These are phyloP conservation scores for Pogonognathellus flavescens DNA, from an alignment of 1,140 invertebrate species.

Conservation along the genomic window DNA sequence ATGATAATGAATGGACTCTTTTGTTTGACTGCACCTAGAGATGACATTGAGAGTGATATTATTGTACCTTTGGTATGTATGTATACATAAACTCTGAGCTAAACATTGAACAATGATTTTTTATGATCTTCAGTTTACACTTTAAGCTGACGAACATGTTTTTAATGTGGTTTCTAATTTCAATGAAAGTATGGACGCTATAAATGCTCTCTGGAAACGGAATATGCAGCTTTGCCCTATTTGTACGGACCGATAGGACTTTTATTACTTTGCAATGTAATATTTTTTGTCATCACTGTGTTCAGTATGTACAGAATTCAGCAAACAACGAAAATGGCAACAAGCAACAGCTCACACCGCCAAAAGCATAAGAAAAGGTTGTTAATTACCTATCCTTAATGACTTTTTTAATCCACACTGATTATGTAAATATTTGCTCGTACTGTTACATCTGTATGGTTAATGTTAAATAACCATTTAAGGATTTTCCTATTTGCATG, in stretches of 20 bases:
- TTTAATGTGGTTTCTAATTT: slow-evolving; percentile 1
- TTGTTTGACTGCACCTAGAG: slow-evolving; percentile 12
- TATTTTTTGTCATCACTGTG: slow-evolving; percentile 69
- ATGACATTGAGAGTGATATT: slow-evolving; percentile 53
- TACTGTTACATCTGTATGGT: too few species aligned
- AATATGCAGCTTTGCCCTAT: slow-evolving; percentile 62
- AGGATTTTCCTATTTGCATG: too few species aligned
- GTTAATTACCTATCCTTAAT: neutral
- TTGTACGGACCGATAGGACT: slow-evolving; percentile 68
- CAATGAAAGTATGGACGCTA: slow-evolving; percentile 41
- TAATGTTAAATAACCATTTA: too few species aligned
- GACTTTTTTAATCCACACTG: too few species aligned
- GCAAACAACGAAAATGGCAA: slow-evolving; percentile 67
- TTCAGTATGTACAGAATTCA: slow-evolving; percentile 67
- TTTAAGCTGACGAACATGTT: neutral
- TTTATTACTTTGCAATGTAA: slow-evolving; percentile 68
- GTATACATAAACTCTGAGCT: slow-evolving; percentile 4
- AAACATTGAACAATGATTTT: neutral
- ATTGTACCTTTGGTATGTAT: slow-evolving; percentile 33
- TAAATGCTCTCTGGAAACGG: slow-evolving; percentile 48
- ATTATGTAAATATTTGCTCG: too few species aligned
- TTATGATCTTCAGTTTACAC: too few species aligned
- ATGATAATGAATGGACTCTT: neutral
- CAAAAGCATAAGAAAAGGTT: slow-evolving; percentile 49
- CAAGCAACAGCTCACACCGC: slow-evolving; percentile 32